Evolutionary conservation across 2,113 vertebrate genomes (phyloP).

Genomic region (Vanacampus margaritifer): DNA sequence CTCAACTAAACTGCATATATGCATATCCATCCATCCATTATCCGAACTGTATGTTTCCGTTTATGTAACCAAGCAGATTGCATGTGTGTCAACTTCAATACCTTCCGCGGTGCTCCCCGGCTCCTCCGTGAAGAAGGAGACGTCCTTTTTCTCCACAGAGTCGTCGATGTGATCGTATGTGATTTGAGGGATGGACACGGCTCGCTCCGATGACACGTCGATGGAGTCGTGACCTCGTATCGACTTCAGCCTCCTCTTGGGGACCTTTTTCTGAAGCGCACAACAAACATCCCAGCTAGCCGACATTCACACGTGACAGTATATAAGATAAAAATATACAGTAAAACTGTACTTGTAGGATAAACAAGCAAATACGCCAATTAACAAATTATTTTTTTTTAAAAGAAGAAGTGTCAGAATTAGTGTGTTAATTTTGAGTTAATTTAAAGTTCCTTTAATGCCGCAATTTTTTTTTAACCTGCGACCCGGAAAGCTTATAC

Average conservation of each 20-base stretch:
- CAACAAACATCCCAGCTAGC: constrained; percentile 4
- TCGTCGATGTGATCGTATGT: constrained; percentile 76
- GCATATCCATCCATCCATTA: too few species aligned
- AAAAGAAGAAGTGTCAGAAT: too few species aligned
- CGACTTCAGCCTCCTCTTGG: constrained; percentile 76
- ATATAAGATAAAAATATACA: too few species aligned
- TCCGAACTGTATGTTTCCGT: not conserved
- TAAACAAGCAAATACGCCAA: too few species aligned
- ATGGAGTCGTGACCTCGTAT: constrained; percentile 69
- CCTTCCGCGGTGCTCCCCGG: constrained; percentile 65
- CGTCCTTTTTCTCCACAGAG: constrained; percentile 70
- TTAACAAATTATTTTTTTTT: too few species aligned
- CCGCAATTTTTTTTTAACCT: too few species aligned
- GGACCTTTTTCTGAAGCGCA: constrained; percentile 72
- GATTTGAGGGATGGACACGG: constrained; percentile 79
- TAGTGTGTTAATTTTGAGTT: too few species aligned
- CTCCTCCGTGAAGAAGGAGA: constrained; percentile 70
- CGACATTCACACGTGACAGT: too few species aligned
- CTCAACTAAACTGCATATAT: too few species aligned
- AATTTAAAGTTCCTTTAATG: too few species aligned
- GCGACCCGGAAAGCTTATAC: too few species aligned
- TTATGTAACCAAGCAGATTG: not conserved
- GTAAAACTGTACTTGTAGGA: too few species aligned
- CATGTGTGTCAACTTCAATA: constrained; percentile 4
- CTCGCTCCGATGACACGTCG: constrained; percentile 62